Evolutionary conservation across 1,140 invertebrate species (phyloP).

Genomic region (Anoplophora glabripennis): DNA sequence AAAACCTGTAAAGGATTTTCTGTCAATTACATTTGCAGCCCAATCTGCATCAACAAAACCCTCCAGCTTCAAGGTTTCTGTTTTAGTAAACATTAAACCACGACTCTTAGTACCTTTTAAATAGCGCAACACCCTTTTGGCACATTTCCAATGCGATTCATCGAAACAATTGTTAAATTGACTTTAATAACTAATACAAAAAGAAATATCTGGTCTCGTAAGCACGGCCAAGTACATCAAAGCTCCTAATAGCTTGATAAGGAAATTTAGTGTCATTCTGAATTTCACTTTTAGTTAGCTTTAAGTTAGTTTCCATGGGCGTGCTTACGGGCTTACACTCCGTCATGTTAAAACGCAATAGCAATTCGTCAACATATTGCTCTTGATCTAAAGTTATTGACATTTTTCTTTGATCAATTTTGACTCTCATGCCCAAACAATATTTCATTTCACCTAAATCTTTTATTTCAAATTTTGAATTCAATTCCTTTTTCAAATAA

Average conservation of each 20-base stretch:
- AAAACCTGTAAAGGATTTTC: slow-evolving; percentile 48
- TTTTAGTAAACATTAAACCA: slow-evolving; percentile 4
- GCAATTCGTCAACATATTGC: slow-evolving; percentile 27
- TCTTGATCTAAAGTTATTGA: slow-evolving; percentile 21
- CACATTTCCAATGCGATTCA: slow-evolving; percentile 29
- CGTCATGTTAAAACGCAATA: slow-evolving; percentile 22
- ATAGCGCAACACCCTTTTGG: slow-evolving; percentile 40
- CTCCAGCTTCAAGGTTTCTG: background rate
- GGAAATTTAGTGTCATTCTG: slow-evolving; percentile 8
- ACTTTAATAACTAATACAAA: slow-evolving; percentile 20
- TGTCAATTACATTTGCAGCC: slow-evolving; percentile 34
- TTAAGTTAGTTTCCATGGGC: slow-evolving; percentile 19
- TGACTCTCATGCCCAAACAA: slow-evolving; percentile 35
- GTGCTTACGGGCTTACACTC: slow-evolving; percentile 25
- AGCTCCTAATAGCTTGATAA: slow-evolving; percentile 8
- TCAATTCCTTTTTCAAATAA: slow-evolving; percentile 20
- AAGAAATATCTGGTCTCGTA: slow-evolving; percentile 11
- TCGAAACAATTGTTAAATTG: slow-evolving; percentile 17
- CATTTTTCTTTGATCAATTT: slow-evolving; percentile 11
- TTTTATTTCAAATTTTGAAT: slow-evolving; percentile 31
- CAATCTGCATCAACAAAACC: slow-evolving; percentile 49
- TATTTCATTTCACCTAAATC: slow-evolving; percentile 33
- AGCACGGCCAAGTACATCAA: slow-evolving; percentile 14
- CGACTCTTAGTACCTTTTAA: slow-evolving; percentile 32
- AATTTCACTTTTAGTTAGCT: slow-evolving; percentile 5